Conservation (phyloP, 2,797 vertebrate species). For the Meriones psammophilus region DNA sequence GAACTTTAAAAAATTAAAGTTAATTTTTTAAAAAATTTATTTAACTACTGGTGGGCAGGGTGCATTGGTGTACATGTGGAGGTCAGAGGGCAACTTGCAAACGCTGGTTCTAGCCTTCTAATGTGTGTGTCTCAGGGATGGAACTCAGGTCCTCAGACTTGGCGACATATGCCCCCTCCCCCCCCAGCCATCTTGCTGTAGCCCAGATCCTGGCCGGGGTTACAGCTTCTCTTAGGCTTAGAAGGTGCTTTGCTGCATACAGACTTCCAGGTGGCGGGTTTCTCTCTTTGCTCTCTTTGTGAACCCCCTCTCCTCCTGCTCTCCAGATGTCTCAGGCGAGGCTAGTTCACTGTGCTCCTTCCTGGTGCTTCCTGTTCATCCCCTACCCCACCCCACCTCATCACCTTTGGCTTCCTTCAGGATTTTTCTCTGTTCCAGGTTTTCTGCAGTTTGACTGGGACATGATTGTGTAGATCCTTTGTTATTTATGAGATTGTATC, state of each 20-base stretch:
- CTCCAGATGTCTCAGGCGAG: neutral
- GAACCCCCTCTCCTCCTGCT: too few relatives aligned
- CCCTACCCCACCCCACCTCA: neutral
- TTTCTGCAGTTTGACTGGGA: neutral
- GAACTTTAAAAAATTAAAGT: too few relatives aligned
- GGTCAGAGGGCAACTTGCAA: neutral
- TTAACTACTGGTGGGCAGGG: neutral
- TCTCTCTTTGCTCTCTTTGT: neutral
- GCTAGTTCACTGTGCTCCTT: too few relatives aligned
- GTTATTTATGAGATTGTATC: neutral
- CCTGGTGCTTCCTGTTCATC: too few relatives aligned
- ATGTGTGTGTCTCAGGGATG: neutral
- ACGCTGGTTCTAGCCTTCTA: neutral
- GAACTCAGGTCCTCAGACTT: neutral
- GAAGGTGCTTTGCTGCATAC: neutral
- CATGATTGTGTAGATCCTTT: neutral
- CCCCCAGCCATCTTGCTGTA: neutral
- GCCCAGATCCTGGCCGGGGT: neutral
- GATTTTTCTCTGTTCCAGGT: neutral
- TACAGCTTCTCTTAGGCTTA: neutral
- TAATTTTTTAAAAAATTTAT: neutral
- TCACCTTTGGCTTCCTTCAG: neutral
- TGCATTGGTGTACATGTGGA: neutral
- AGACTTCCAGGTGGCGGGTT: neutral
- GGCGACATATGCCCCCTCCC: neutral